Evolutionary conservation across 1,140 invertebrate species (phyloP), one percentile per base, ranked within the genome.

Genomic region (Euura saliciscinereae): DNA sequence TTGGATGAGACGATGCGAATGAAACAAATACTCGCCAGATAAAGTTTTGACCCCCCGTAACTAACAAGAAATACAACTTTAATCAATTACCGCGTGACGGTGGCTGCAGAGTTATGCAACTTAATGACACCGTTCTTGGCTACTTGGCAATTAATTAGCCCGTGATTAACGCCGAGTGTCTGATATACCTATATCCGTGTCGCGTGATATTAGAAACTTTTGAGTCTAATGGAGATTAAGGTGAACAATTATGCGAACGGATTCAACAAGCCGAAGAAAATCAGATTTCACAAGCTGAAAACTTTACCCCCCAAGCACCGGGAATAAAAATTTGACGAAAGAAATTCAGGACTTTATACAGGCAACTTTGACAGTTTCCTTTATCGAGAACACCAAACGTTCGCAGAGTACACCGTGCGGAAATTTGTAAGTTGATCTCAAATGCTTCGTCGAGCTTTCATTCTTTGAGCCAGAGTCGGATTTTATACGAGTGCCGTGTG

Each of bases 91-190:
- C 51, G 3, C 51, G 51, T 59, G 13, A 59, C 6, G 51, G 51
- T n/a, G 51, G 51, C 51, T 59, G 51, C 51, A 59, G 13, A 59
- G 51, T 59, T 59, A n/a, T 59, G 51, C 51, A 59, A 59, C 51
- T 59, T 59, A 59, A 59, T 59, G 51, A 59, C 51, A 59, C 51
- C 51, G 51, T 59, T 59, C 51, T 59, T 8, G 13, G 51, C 10
- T 59, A 59, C 51, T n/a, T 59, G 10, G 51, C 51, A n/a, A 59
- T 59, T n/a, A 59, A 59, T 59, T 59, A 59, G 51, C 8, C 13
- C 13, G 3, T 59, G 13, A 59, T 59, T 59, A 59, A 59, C 51
- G 51, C 51, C 51, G 13, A 59, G 51, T 59, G 13, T 59, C 6
- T n/a, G 13, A 59, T 59, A 59, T 59, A 2, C 46, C 1, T 51